Conservation (phyloP, 2,113 vertebrate genomes). For the Hyperoodon ampullatus region DNA sequence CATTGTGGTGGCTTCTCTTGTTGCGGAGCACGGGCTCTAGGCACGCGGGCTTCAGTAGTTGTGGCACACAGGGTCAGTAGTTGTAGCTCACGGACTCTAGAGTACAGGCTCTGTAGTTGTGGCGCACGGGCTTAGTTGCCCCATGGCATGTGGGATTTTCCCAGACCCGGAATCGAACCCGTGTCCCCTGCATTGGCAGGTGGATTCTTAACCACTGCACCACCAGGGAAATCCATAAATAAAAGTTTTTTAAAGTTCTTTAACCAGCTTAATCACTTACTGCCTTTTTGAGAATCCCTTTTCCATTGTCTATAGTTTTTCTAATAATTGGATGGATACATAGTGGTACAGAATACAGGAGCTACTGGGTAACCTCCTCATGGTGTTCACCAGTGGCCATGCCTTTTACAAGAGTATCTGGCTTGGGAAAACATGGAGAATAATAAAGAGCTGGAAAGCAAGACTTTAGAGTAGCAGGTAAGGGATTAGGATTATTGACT, state of each 20-base stretch:
- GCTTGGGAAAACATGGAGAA: not conserved
- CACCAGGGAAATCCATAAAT: not conserved
- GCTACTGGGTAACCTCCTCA: not conserved
- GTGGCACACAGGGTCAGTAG: too few relatives aligned
- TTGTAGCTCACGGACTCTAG: too few relatives aligned
- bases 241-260: not conserved
- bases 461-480: not conserved
- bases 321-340: not conserved
- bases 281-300: constrained; percentile 18
- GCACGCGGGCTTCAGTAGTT: too few relatives aligned
- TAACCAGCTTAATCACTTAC: not conserved
- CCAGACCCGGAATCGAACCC: too few relatives aligned
- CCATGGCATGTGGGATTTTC: too few relatives aligned
- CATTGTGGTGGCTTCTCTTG: too few relatives aligned
- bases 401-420: not conserved
- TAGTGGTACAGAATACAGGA: not conserved
- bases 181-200: too few relatives aligned
- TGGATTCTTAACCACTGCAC: too few relatives aligned
- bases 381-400: not conserved
- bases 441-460: constrained; percentile 36
- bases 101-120: too few relatives aligned
- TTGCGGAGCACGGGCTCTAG: too few relatives aligned
- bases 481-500: constrained; percentile 8
- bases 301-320: not conserved
- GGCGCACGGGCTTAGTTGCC: too few relatives aligned